phyloP scores from a whole-genome alignment of 64 coral and sea anemone species.

The Stichodactyla mertensii region DNA sequence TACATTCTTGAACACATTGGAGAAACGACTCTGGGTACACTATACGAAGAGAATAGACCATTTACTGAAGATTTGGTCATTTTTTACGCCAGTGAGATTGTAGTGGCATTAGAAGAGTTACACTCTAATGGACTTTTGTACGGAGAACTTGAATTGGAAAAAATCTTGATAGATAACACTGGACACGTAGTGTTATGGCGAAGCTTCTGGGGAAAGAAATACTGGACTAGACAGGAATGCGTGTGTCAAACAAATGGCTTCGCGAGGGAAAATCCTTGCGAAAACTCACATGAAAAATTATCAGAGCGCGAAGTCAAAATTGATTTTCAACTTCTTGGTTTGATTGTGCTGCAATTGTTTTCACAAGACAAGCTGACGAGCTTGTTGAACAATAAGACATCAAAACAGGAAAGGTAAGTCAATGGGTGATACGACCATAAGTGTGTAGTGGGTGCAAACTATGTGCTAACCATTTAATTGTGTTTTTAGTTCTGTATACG shows the following conservation, averaged over 20 bases:
- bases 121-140: slow-evolving; percentile 62
- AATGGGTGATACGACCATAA: background rate
- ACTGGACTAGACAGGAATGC: slow-evolving; percentile 74
- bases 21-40: slow-evolving; percentile 27
- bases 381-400: background rate
- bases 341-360: slow-evolving; percentile 40
- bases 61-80: slow-evolving; percentile 24
- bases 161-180: slow-evolving; percentile 44
- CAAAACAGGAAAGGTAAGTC: slow-evolving; percentile 33
- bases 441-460: background rate
- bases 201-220: slow-evolving; percentile 75
- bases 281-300: slow-evolving; percentile 37
- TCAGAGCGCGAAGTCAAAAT: slow-evolving; percentile 29
- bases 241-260: slow-evolving; percentile 53
- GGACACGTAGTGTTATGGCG: slow-evolving; percentile 75
- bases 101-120: slow-evolving; percentile 68
- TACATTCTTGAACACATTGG: slow-evolving; percentile 75
- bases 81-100: slow-evolving; percentile 61
- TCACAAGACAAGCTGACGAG: slow-evolving; percentile 35
- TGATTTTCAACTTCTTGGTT: slow-evolving; percentile 59
- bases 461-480: background rate
- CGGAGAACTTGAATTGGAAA: slow-evolving; percentile 64
- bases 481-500: background rate
- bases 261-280: slow-evolving; percentile 37
- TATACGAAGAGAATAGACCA: slow-evolving; percentile 16